These are phyloP conservation scores for Lithophane socia DNA, from an alignment of 2,888 invertebrate species.

Conservation along the genomic window DNA sequence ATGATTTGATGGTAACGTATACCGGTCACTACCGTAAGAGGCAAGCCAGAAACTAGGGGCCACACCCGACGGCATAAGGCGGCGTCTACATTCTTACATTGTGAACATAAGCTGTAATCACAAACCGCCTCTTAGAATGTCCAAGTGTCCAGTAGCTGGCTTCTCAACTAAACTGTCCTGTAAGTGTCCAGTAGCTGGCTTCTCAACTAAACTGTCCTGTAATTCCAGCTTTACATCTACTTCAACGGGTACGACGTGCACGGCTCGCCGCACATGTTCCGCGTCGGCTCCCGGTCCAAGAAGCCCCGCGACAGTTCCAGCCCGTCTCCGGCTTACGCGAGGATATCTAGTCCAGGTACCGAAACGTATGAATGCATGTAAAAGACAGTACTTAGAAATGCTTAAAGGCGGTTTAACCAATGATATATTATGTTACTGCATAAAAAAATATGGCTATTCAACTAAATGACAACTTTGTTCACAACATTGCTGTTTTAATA, in stretches of 20 bases:
- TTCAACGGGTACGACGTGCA: slow-evolving; percentile 97
- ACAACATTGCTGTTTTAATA: too few species aligned
- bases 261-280: slow-evolving; percentile 96
- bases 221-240: slow-evolving; percentile 94
- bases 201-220: not conserved
- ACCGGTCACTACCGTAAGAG: not conserved
- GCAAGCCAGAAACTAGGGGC: not conserved
- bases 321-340: slow-evolving; percentile 88
- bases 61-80: not conserved
- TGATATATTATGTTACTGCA: too few species aligned
- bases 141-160: not conserved
- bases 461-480: too few species aligned
- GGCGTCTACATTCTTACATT: not conserved
- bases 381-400: not conserved
- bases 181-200: not conserved
- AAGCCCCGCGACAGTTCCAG: slow-evolving; percentile 85
- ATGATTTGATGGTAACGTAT: not conserved
- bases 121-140: not conserved
- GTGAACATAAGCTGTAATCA: not conserved
- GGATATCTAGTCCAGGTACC: slow-evolving; percentile 88
- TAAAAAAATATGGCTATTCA: too few species aligned
- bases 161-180: not conserved
- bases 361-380: not conserved
- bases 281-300: slow-evolving; percentile 94
- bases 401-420: too few species aligned